phyloP scores from a whole-genome alignment of 23 tunicate species.

The Aplidium turbinatum region DNA sequence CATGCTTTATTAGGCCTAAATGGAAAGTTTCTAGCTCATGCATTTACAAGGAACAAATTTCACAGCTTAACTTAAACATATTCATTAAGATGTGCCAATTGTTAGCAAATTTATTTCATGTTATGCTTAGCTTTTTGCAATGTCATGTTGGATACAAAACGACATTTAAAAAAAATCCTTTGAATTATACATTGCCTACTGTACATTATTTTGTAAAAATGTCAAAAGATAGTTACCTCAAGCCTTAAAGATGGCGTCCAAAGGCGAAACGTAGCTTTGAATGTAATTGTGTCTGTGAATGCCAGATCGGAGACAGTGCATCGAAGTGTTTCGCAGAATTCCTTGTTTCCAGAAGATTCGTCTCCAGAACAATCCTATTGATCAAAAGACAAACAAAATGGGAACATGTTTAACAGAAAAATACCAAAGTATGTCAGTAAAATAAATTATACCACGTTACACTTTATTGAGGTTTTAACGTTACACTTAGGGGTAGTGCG shows the following conservation, averaged over 20 bases:
- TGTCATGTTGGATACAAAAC: not conserved
- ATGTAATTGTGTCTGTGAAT: slow-evolving; percentile 19
- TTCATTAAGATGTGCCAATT: no score
- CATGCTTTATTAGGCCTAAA: no score
- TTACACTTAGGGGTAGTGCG: no score
- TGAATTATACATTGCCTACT: not conserved
- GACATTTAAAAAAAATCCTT: not conserved
- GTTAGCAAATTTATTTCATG: no score
- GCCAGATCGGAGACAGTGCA: slow-evolving; percentile 55
- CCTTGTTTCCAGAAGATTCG: not conserved
- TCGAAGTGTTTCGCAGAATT: slow-evolving; percentile 30
- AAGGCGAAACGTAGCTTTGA: slow-evolving; percentile 43
- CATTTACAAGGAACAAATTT: no score
- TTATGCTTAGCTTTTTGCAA: no score
- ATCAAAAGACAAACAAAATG: not conserved
- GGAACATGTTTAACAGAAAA: not conserved
- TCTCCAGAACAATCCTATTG: slow-evolving; percentile 49
- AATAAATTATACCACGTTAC: no score
- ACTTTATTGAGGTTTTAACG: no score
- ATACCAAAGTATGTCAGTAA: not conserved
- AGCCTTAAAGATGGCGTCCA: slow-evolving; percentile 52
- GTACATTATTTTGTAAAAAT: not conserved
- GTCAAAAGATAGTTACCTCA: slow-evolving; percentile 16
- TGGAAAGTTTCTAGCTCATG: no score
- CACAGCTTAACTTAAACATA: no score